These are phyloP conservation scores for Oncorhynchus tshawytscha DNA, from an alignment of 2,113 vertebrate genomes.

Conservation along the genomic window DNA sequence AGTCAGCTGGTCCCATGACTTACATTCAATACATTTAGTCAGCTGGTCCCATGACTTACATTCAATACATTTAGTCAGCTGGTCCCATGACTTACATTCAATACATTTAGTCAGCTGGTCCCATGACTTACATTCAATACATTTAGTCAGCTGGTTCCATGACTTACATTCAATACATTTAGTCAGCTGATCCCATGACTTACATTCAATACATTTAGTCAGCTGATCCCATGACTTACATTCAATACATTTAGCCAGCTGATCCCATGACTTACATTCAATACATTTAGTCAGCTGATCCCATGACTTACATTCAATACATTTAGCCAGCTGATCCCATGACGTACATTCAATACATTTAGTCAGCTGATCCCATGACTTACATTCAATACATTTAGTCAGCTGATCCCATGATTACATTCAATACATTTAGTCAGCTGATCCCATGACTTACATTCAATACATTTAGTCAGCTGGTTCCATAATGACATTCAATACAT, in stretches of 20 bases:
- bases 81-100: neutral
- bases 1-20: too few relatives aligned
- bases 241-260: too few relatives aligned
- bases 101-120: neutral
- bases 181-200: too few relatives aligned
- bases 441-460: neutral
- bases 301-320: too few relatives aligned
- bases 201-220: too few relatives aligned
- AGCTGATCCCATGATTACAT: neutral
- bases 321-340: too few relatives aligned
- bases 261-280: too few relatives aligned
- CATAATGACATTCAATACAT: constrained; percentile 41
- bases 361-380: too few relatives aligned
- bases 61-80: neutral
- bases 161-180: neutral
- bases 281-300: neutral
- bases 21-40: too few relatives aligned
- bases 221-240: too few relatives aligned
- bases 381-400: too few relatives aligned
- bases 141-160: constrained; percentile 13
- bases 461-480: neutral
- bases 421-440: neutral
- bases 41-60: neutral
- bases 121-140: constrained; percentile 22
- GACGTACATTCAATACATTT: too few relatives aligned